These are phyloP conservation scores for Crematogaster levior DNA, from an alignment of 2,888 invertebrate genomes.

Conservation along the genomic window DNA sequence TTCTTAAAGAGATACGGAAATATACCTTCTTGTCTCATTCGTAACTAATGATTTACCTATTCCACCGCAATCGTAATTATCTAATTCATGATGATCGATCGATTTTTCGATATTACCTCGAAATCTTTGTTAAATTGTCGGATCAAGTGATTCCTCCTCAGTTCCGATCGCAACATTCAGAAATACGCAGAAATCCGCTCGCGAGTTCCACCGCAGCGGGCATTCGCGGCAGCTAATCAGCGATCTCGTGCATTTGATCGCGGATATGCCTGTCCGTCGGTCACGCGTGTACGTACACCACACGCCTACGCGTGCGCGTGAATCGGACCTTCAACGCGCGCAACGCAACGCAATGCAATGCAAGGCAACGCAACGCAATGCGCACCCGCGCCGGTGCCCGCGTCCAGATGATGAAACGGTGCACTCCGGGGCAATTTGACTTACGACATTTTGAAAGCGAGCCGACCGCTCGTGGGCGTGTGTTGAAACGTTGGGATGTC, in stretches of 20 bases:
- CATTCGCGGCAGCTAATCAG: slow-evolving; percentile 56
- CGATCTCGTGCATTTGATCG: slow-evolving; percentile 58
- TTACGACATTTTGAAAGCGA: slow-evolving; percentile 83
- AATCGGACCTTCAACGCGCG: slow-evolving; percentile 14
- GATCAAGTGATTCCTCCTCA: neutral
- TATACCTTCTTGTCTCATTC: neutral
- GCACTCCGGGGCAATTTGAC: slow-evolving; percentile 82
- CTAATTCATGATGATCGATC: neutral
- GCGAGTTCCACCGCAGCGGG: slow-evolving; percentile 19
- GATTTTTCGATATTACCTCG: no score
- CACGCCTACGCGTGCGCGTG: slow-evolving; percentile 11
- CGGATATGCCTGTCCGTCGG: slow-evolving; percentile 52
- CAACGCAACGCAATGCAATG: neutral
- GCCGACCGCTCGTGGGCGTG: slow-evolving; percentile 83
- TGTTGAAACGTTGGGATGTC: slow-evolving; percentile 84
- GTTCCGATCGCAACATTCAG: neutral
- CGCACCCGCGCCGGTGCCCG: slow-evolving; percentile 54
- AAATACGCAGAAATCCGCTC: neutral
- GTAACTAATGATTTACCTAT: neutral
- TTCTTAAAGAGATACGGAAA: neutral
- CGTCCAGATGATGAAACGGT: slow-evolving; percentile 80
- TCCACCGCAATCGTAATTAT: neutral
- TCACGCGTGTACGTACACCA: slow-evolving; percentile 16
- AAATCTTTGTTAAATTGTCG: neutral
- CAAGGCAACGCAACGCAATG: neutral